These are phyloP conservation scores for Euzophera pinguis DNA, from an alignment of 2,888 invertebrate species.

Conservation along the genomic window DNA sequence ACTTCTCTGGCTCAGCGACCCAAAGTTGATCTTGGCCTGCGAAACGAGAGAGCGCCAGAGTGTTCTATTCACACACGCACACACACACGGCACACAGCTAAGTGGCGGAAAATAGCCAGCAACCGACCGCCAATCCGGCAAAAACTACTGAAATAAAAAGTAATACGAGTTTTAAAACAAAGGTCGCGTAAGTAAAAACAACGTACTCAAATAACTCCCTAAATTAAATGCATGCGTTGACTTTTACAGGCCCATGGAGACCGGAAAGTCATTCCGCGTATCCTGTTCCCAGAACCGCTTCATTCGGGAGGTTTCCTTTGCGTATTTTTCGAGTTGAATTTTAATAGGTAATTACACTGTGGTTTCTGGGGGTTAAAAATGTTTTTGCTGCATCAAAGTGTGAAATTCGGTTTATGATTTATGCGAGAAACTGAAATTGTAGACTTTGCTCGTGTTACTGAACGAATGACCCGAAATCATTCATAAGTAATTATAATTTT, in stretches of 20 bases:
- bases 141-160: background rate
- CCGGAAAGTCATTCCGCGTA: constrained; percentile 60
- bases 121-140: background rate
- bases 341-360: constrained; percentile 34
- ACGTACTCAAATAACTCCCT: constrained; percentile 44
- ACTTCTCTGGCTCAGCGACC: no score
- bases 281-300: constrained; percentile 51
- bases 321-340: constrained; percentile 48
- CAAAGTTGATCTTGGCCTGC: no score
- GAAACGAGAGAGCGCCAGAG: no score
- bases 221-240: constrained; percentile 69
- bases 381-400: no score
- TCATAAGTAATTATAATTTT: no score
- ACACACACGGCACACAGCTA: no score
- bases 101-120: background rate
- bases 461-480: no score
- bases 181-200: constrained; percentile 16
- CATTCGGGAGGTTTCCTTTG: constrained; percentile 44
- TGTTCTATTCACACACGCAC: no score
- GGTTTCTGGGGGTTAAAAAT: no score
- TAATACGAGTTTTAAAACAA: constrained; percentile 14
- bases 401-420: no score
- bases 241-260: constrained; percentile 59
- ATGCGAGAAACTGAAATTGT: no score
- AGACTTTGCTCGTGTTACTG: no score